Conservation (phyloP, 1,140 invertebrate species). For the Aphelinus atriplicis region DNA sequence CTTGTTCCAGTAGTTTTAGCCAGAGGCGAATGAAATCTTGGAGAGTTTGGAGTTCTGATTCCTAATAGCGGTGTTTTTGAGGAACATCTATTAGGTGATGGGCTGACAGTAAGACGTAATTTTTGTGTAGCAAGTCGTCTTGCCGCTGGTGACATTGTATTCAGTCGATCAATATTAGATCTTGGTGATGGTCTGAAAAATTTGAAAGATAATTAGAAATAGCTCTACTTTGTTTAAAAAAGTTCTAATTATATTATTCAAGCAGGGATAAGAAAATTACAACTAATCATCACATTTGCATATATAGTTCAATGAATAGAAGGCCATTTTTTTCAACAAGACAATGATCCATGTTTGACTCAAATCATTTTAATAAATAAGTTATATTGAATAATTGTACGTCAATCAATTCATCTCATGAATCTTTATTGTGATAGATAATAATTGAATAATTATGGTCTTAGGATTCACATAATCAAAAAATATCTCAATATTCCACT, state of each 20-base stretch:
- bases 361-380: background rate
- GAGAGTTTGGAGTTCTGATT: conserved; percentile 60
- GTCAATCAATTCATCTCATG: too few species aligned
- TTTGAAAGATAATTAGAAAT: too few species aligned
- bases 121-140: conserved; percentile 78
- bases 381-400: too few species aligned
- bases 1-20: conserved; percentile 43
- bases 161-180: conserved; percentile 80
- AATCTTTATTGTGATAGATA: too few species aligned
- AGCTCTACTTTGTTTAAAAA: too few species aligned
- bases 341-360: background rate
- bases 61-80: conserved; percentile 60
- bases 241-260: too few species aligned
- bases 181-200: conserved; percentile 56
- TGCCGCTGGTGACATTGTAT: conserved; percentile 94
- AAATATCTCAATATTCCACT: too few species aligned
- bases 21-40: conserved; percentile 55
- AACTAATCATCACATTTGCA: too few species aligned
- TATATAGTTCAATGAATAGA: too few species aligned
- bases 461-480: too few species aligned
- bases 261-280: too few species aligned
- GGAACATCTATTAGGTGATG: conserved; percentile 59
- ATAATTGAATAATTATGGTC: too few species aligned
- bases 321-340: background rate
- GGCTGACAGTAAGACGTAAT: conserved; percentile 66